Evolutionary conservation across 2,888 invertebrate species (phyloP), one percentile per base, ranked within the genome.

Genomic region (Digitonthophagus gazella): DNA sequence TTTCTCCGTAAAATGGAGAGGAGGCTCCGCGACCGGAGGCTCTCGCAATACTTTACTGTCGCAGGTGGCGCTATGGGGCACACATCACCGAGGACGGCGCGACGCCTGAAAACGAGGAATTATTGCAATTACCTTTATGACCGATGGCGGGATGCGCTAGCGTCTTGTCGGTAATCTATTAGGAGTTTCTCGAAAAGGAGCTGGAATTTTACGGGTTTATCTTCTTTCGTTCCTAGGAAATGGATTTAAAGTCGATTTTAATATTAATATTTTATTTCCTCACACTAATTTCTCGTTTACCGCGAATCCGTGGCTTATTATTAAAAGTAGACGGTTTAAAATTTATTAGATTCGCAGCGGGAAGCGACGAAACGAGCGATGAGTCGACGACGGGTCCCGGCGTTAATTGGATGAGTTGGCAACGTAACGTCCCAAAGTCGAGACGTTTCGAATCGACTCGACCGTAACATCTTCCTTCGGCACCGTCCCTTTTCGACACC

Each of bases 61-160:
- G 6, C 11, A 5, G 28, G 3, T 44, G 28, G 28, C 3, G 28
- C 28, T 44, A 44, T 3, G 28, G 28, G 28, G 28, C 28, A 44
- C 28, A 3, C 6, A 44, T 44, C 28, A 44, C 28, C 28, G 28
- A 44, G 28, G 28, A 44, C 6, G 28, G 28, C 11, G 20, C 55
- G 18, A 18, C 44, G 16, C 15, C 11, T 20, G 57, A n/a, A 20
- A 55, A 16, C 54, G 55, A 65, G 57, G 15, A 68, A 68, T 58
- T 57, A 68, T 58, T 65, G 68, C 65, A 65, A 55, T 58, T 65
- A 56, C 57, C 22, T 64, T 68, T 68, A 68, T 68, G 68, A 68
- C 44, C 65, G 58, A 68, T 68, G 57, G 22, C n/a, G 22, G 28
- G 8, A 57, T 64, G 58, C 65, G 22, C 22, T 18, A 16, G 57